A percentile compares a stretch with the other conserved stretches of the same genome.
Evolutionary conservation across 2,888 invertebrate genomes (phyloP).

Genomic region (Phortica magna): DNA sequence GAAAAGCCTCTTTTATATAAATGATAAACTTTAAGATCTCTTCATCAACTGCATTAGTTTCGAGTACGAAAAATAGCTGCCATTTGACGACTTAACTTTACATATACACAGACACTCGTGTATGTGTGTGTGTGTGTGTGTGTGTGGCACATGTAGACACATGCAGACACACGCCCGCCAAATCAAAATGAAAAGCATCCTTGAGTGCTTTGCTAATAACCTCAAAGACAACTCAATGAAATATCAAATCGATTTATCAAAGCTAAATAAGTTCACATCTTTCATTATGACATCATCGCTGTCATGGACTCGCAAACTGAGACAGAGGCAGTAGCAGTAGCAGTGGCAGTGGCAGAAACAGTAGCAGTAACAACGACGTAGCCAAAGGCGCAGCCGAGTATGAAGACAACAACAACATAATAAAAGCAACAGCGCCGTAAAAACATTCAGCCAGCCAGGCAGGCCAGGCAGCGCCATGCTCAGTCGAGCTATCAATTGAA

Average conservation of each 20-base stretch:
- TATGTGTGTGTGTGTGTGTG: too few relatives aligned
- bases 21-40: background rate
- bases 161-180: background rate
- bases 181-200: background rate
- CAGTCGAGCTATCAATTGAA: constrained; percentile 11
- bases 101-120: too few relatives aligned
- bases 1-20: background rate
- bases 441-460: background rate
- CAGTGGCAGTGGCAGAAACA: background rate
- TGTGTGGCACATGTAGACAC: too few relatives aligned
- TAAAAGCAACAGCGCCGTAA: constrained; percentile 29
- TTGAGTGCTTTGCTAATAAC: constrained; percentile 19
- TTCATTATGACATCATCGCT: constrained; percentile 32
- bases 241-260: constrained; percentile 34
- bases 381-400: background rate
- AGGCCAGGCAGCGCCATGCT: background rate
- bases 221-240: constrained; percentile 25
- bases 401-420: background rate
- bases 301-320: background rate
- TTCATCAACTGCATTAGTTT: background rate
- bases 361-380: background rate
- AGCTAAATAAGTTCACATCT: constrained; percentile 22
- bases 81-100: too few relatives aligned
- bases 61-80: too few relatives aligned
- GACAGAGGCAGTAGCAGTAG: background rate